Evolutionary conservation across 1,140 invertebrate species (phyloP).

Genomic region (Neocloeon triangulifer): DNA sequence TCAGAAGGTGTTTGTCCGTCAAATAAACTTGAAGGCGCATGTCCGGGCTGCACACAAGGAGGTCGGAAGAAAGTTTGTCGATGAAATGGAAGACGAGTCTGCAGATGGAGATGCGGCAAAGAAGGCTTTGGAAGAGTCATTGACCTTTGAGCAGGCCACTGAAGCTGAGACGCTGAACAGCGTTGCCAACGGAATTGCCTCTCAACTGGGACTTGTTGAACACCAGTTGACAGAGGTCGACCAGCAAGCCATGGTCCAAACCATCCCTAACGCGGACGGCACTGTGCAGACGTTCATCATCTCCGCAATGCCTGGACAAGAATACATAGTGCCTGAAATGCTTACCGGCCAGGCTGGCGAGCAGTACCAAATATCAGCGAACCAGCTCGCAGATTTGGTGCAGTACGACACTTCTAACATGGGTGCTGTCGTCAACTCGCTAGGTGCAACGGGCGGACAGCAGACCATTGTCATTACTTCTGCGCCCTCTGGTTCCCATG

Average conservation of each 20-base stretch:
- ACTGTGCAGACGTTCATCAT: slow-evolving; percentile 8
- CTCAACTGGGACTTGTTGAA: slow-evolving; percentile 29
- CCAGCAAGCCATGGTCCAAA: slow-evolving; percentile 5
- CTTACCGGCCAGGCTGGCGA: slow-evolving; percentile 8
- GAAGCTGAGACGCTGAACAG: slow-evolving; percentile 27
- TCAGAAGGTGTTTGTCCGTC: slow-evolving; percentile 33
- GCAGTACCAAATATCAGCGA: slow-evolving; percentile 1
- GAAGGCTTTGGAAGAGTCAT: slow-evolving; percentile 8
- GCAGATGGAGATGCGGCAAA: not conserved
- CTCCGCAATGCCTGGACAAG: slow-evolving; percentile 8
- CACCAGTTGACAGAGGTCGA: slow-evolving; percentile 13
- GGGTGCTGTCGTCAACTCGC: too few relatives aligned
- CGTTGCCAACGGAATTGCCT: slow-evolving; percentile 27
- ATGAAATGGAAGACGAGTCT: slow-evolving; percentile 8
- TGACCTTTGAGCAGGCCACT: slow-evolving; percentile 18
- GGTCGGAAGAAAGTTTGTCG: slow-evolving; percentile 14
- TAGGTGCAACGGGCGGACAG: too few relatives aligned
- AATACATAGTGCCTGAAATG: slow-evolving; percentile 8
- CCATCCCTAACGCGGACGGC: slow-evolving; percentile 6
- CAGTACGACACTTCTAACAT: too few relatives aligned
- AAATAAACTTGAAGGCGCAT: slow-evolving; percentile 38
- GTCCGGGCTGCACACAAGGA: slow-evolving; percentile 33
- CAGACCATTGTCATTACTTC: too few relatives aligned
- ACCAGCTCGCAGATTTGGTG: slow-evolving; percentile 2
- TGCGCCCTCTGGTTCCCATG: too few relatives aligned